Conservation (phyloP, 2,797 vertebrate species). For the Gobionotothen gibberifrons region DNA sequence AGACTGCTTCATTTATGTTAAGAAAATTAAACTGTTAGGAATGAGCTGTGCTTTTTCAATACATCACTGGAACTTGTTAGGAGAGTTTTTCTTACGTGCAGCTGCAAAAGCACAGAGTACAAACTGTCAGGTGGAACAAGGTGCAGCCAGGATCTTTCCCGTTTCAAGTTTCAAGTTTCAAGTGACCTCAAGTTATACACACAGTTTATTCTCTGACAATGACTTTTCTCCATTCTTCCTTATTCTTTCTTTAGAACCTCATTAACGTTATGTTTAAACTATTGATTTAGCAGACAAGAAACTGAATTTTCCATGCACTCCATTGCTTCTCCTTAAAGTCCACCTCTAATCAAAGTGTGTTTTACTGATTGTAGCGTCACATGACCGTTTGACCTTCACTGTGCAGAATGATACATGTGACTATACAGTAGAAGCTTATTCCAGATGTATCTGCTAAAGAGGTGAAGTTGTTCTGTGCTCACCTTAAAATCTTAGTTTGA, state of each 20-base stretch:
- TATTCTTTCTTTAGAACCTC: too few relatives aligned
- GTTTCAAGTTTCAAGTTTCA: neutral
- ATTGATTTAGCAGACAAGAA: neutral
- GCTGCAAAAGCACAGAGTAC: neutral
- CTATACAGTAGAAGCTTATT: too few relatives aligned
- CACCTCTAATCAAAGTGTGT: neutral
- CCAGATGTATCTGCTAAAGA: neutral
- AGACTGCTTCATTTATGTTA: neutral
- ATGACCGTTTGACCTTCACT: neutral
- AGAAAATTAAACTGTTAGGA: neutral
- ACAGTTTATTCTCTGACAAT: neutral
- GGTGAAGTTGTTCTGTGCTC: neutral
- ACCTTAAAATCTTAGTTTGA: neutral
- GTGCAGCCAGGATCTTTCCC: neutral
- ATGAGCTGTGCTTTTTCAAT: neutral
- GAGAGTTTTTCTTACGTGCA: neutral
- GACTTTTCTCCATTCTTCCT: neutral
- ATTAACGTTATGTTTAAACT: neutral
- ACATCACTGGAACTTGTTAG: neutral
- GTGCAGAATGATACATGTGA: neutral
- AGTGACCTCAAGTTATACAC: neutral
- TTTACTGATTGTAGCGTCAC: neutral
- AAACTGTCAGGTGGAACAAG: slow-evolving; percentile 6
- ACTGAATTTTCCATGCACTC: neutral
- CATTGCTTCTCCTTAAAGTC: neutral